Evolutionary conservation across 2,797 vertebrate species (phyloP).

Genomic region (Steatocranus sp.): DNA sequence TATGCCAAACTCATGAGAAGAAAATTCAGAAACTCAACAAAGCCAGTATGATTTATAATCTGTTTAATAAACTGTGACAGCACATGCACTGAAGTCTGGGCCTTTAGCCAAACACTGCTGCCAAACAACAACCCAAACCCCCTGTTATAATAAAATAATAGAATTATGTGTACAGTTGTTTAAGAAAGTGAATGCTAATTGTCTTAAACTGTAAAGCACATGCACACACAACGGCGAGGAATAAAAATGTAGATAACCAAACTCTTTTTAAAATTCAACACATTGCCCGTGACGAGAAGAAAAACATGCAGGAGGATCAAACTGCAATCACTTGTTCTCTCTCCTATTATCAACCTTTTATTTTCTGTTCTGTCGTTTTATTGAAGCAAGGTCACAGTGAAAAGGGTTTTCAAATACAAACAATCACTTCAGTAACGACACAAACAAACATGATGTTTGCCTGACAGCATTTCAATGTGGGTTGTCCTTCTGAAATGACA

Average conservation of each 20-base stretch:
- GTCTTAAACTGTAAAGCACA: not conserved
- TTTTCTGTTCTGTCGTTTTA: not conserved
- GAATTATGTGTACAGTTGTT: not conserved
- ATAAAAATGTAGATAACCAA: not conserved
- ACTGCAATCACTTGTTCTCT: not conserved
- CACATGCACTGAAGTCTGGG: not conserved
- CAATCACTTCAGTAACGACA: not conserved
- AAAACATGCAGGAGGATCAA: not conserved
- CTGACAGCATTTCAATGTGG: not conserved
- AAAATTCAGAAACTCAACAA: not conserved
- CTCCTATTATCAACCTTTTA: not conserved
- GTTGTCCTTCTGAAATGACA: conserved; percentile 12
- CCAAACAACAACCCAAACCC: not conserved
- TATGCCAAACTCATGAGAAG: not conserved
- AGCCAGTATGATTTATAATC: not conserved
- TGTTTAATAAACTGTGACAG: not conserved
- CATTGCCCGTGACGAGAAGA: not conserved
- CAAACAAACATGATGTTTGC: not conserved
- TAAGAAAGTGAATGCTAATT: not conserved
- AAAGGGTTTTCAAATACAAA: not conserved
- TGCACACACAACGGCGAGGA: not conserved
- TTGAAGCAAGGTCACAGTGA: not conserved
- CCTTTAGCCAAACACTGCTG: not conserved
- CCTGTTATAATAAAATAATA: not conserved
- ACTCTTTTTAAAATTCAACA: not conserved